phyloP scores from a whole-genome alignment of 1,140 invertebrate genomes.

The Heliconius congener region DNA sequence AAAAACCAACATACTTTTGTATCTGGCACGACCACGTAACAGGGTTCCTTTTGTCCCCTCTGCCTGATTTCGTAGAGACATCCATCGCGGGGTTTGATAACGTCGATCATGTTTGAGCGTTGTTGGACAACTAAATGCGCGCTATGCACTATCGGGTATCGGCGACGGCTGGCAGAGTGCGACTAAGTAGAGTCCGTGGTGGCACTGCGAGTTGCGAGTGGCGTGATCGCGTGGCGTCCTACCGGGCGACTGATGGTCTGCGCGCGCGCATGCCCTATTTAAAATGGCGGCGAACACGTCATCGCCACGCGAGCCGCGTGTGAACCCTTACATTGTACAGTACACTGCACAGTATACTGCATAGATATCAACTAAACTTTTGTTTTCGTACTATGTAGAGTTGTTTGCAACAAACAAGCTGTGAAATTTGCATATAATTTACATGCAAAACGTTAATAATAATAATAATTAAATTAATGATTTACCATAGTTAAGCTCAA shows the following conservation, averaged over 20 bases:
- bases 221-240: slow-evolving; percentile 53
- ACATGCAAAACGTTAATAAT: background rate
- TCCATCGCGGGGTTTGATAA: slow-evolving; percentile 77
- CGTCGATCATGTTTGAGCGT: slow-evolving; percentile 72
- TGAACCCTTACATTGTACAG: slow-evolving; percentile 65
- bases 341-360: slow-evolving; percentile 25
- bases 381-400: slow-evolving; percentile 28
- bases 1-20: slow-evolving; percentile 80
- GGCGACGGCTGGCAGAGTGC: slow-evolving; percentile 30
- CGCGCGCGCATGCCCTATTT: slow-evolving; percentile 70
- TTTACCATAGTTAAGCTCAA: background rate
- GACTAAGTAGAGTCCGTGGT: slow-evolving; percentile 40
- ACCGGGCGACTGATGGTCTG: slow-evolving; percentile 78
- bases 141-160: slow-evolving; percentile 46
- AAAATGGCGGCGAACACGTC: slow-evolving; percentile 75
- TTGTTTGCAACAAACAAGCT: slow-evolving; percentile 4
- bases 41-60: slow-evolving; percentile 83
- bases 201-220: slow-evolving; percentile 32
- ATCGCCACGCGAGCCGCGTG: slow-evolving; percentile 66
- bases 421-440: slow-evolving; percentile 10
- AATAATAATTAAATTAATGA: background rate
- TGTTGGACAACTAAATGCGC: slow-evolving; percentile 44
- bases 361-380: slow-evolving; percentile 58
- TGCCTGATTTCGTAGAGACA: slow-evolving; percentile 85
- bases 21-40: slow-evolving; percentile 85